Percentiles rank a stretch among this genome's conserved stretches.
Conservation (phyloP, 2,113 vertebrate genomes). For the Mesembrinibis cayennensis region DNA sequence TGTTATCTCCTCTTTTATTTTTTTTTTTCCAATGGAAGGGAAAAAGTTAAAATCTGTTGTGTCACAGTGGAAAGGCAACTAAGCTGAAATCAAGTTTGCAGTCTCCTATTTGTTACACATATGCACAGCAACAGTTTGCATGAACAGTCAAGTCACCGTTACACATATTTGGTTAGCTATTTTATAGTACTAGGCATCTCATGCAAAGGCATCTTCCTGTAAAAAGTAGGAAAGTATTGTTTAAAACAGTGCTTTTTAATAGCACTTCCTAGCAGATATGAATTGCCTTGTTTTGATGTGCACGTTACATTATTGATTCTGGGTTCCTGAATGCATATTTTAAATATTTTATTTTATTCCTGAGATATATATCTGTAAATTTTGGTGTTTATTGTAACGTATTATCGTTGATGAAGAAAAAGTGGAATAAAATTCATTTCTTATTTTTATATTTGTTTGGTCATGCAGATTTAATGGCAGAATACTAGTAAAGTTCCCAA, state of each 20-base stretch:
- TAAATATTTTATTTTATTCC: not conserved
- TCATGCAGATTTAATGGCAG: not conserved
- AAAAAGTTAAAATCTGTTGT: not conserved
- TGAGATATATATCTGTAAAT: not conserved
- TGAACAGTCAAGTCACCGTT: not conserved
- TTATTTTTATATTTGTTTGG: not conserved
- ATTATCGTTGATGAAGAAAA: not conserved
- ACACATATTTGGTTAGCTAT: not conserved
- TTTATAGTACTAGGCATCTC: not conserved
- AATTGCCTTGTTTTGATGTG: not conserved
- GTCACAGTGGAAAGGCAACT: not conserved
- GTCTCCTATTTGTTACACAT: not conserved
- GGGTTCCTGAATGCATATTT: not conserved
- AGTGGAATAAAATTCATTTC: not conserved
- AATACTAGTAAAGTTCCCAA: not conserved
- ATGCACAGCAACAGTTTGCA: not conserved
- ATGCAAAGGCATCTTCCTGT: not conserved
- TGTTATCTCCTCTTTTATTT: not conserved
- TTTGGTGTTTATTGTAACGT: not conserved
- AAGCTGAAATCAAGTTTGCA: not conserved
- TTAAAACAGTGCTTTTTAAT: not conserved
- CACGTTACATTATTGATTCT: not conserved
- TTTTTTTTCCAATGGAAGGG: not conserved
- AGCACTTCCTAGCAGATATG: not conserved
- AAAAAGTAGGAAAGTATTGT: not conserved